Conservation (phyloP, 2,113 vertebrate species). For the Guaruba guarouba region DNA sequence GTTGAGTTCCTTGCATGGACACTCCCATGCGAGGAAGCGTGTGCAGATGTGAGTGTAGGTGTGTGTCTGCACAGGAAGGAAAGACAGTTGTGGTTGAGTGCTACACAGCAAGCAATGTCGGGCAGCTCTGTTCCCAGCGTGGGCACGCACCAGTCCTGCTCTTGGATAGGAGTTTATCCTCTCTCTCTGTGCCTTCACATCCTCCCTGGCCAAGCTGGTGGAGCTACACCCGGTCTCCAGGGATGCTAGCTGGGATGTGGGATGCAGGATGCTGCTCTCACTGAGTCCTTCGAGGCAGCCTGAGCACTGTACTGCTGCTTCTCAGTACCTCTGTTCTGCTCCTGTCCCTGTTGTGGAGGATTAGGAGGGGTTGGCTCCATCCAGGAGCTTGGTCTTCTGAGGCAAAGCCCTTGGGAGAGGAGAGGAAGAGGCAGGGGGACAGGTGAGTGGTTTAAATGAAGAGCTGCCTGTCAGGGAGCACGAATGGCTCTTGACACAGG, state of each 20-base stretch:
- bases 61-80: constrained; percentile 39
- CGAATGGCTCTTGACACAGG: neutral
- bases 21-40: fast-evolving
- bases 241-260: neutral
- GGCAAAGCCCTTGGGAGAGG: neutral
- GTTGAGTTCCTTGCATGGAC: neutral
- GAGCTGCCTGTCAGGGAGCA: neutral
- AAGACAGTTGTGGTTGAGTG: neutral
- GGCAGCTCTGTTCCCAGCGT: neutral
- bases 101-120: fast-evolving
- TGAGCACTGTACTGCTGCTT: neutral
- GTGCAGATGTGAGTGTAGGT: neutral
- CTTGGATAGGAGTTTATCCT: neutral
- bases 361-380: neutral
- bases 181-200: fast-evolving
- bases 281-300: neutral
- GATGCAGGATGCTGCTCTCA: neutral
- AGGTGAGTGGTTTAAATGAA: neutral
- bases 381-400: neutral
- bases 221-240: fast-evolving
- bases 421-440: neutral
- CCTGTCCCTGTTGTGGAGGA: neutral
- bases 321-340: neutral
- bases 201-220: neutral
- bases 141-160: neutral